Evolutionary conservation across 2,797 vertebrate genomes (phyloP).

Genomic region (Mycteria americana): DNA sequence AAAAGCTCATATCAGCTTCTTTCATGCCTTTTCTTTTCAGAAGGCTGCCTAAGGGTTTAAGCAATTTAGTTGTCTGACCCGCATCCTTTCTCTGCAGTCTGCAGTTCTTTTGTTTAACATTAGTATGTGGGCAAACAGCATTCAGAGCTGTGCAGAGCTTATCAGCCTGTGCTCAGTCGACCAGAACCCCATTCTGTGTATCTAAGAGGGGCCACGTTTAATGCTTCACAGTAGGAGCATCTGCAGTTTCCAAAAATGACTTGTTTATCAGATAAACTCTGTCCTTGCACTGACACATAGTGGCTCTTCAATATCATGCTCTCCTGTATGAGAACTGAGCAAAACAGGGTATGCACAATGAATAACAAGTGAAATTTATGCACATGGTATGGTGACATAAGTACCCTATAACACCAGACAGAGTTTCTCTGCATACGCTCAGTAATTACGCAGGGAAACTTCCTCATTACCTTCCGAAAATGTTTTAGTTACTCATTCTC

Average conservation of each 20-base stretch:
- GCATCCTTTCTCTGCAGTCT: constrained; percentile 79
- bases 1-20: constrained; percentile 80
- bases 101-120: constrained; percentile 85
- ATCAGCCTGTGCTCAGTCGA: constrained; percentile 79
- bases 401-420: neutral
- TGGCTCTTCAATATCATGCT: constrained; percentile 72
- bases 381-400: constrained; percentile 27
- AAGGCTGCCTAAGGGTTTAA: constrained; percentile 83
- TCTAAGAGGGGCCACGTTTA: constrained; percentile 79
- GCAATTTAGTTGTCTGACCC: constrained; percentile 82
- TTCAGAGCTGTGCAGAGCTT: constrained; percentile 80
- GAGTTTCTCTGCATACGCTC: neutral
- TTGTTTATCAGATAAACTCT: constrained; percentile 83
- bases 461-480: constrained; percentile 32
- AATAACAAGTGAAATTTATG: constrained; percentile 61
- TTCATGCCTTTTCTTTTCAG: constrained; percentile 80
- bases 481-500: constrained; percentile 10
- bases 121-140: constrained; percentile 84
- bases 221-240: constrained; percentile 81
- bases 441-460: neutral
- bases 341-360: constrained; percentile 57
- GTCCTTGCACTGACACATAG: constrained; percentile 77
- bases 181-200: constrained; percentile 81
- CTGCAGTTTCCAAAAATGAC: constrained; percentile 80
- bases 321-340: constrained; percentile 61